These are phyloP conservation scores for Rhadina sibilatrix DNA, from an alignment of 2,113 vertebrate genomes.

Conservation along the genomic window DNA sequence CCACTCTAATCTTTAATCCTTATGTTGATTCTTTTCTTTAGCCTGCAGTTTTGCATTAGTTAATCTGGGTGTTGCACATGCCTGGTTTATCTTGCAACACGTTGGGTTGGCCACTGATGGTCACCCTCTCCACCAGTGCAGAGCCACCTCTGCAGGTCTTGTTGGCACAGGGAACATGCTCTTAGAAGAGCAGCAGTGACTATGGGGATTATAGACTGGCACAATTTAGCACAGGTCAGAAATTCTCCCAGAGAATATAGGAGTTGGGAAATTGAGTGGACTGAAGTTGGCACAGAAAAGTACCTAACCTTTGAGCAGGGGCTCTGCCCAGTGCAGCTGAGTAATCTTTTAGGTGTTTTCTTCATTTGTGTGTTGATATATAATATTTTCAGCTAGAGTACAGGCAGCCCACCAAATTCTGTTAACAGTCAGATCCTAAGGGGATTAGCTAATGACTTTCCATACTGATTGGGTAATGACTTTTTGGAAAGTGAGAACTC, in stretches of 20 bases:
- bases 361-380: neutral
- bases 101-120: neutral
- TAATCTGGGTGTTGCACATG: neutral
- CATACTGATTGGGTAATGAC: conserved; percentile 55
- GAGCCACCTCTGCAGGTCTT: neutral
- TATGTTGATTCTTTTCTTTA: neutral
- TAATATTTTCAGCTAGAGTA: neutral
- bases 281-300: neutral
- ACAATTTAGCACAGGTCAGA: neutral
- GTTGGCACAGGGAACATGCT: neutral
- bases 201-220: neutral
- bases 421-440: conserved; percentile 15
- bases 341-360: neutral
- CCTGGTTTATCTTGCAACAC: neutral
- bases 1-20: neutral
- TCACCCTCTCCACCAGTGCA: neutral
- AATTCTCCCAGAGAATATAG: neutral
- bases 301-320: neutral
- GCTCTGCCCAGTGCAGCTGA: neutral
- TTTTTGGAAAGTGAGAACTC: conserved; percentile 56
- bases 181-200: neutral
- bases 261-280: neutral
- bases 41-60: neutral
- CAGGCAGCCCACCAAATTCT: conserved; percentile 33
- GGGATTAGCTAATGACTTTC: conserved; percentile 62